Evolutionary conservation across 2,113 vertebrate genomes (phyloP).

Genomic region (Tyto alba): DNA sequence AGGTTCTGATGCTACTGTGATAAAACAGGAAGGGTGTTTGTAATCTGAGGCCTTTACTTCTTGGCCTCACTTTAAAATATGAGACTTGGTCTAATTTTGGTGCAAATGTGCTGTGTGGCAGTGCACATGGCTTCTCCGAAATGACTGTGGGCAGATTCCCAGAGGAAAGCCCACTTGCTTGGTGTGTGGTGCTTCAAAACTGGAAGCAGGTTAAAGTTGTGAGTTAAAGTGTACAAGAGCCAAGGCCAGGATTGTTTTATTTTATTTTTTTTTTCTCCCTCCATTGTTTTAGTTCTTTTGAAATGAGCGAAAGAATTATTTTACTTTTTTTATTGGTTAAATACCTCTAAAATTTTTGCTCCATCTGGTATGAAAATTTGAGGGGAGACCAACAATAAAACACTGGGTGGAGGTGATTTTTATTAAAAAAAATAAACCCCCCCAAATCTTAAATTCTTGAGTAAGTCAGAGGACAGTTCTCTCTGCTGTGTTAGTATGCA

Average conservation of each 20-base stretch:
- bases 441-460: not conserved
- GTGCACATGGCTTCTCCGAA: fast-evolving
- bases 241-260: fast-evolving
- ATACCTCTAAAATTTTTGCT: not conserved
- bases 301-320: not conserved
- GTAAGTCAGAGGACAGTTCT: not conserved
- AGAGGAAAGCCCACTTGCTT: too few species aligned
- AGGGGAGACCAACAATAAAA: not conserved
- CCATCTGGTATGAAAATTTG: not conserved
- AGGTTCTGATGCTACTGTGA: too few species aligned
- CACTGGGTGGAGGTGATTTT: not conserved
- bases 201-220: not conserved
- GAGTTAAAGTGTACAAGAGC: not conserved
- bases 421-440: too few species aligned
- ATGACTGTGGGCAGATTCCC: not conserved
- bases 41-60: not conserved
- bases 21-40: not conserved
- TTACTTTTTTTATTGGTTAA: not conserved
- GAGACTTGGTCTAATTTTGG: fast-evolving
- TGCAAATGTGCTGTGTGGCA: not conserved
- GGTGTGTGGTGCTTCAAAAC: not conserved
- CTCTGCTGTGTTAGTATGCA: not conserved
- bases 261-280: not conserved
- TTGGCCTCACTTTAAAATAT: fast-evolving
- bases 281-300: too few species aligned